Evolutionary conservation across 2,113 vertebrate genomes (phyloP), one percentile per base, ranked within the genome.

Genomic region (Lampris megalopsis): DNA sequence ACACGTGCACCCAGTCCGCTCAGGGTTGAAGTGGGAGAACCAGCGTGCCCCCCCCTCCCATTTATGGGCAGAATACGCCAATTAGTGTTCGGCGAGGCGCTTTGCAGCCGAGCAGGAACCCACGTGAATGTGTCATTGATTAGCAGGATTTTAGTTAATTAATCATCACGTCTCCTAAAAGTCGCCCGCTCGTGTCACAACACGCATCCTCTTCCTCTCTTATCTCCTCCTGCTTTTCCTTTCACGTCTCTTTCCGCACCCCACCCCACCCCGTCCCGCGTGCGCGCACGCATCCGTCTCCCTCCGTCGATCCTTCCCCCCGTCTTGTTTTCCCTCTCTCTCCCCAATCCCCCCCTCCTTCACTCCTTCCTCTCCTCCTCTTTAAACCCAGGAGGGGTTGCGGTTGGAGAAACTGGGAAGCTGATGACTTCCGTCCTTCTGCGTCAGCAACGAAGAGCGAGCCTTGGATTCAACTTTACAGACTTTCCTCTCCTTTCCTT

Each of bases 81-180:
- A 94, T 94, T 94, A 94, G 91, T 86, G 90, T 84, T 54, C 48
- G 73, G 71, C 61, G 54, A 67, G 71, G 84, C 71, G 76, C n/a
- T 91, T 90, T 92, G 91, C 91, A 87, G 89, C 90, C 90, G 90
- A 91, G 88, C 93, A 94, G 94, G 93, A 94, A 94, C 90, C 89
- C 86, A 86, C 81, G 89, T 94, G 93, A 94, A 94, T 94, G 92
- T 93, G 91, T 91, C 93, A 93, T 94, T 94, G 94, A 94, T 94
- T 94, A 94, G 92, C 91, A 89, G 86, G 90, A 90, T 93, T n/a
- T n/a, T n/a, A n/a, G n/a, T 97, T 94, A 85, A 89, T 92, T 95
- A 94, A 93, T 94, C 91, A 94, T 91, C 92, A 92, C 89, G 86
- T 92, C 92, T 93, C 91, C 92, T 93, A n/a, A 88, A 92, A 91